Evolutionary conservation across 2,888 invertebrate species (phyloP), one percentile per base, ranked within the genome.

Genomic region (Platycheirus albimanus): DNA sequence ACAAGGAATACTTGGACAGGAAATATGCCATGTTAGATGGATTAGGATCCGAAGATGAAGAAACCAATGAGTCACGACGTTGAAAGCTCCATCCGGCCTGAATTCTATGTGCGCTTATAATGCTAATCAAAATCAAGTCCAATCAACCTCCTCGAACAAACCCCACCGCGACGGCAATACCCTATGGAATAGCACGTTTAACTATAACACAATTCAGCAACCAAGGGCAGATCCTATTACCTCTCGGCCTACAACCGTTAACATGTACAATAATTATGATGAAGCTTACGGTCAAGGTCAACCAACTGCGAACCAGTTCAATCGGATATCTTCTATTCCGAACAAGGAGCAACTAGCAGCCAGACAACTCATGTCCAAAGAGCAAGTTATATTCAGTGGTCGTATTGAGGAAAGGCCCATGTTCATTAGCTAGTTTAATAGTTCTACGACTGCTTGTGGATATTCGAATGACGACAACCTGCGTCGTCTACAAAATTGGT

Each of bases 11-110:
- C 8, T 11, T 36, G 2, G 10, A 36, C 3, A 36, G 8, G 24
- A 36, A 36, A 36, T 36, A 36, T 36, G 36, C 36, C 11, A 36
- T 36, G 36, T 2, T 36, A 11, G 8, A 36, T 11, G 11, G 2
- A 11, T 6, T 8, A 36, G 58, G 84, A 85, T 56, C 85, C 77
- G 8, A 36, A 3, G 8, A 8, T 11, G 36, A 36, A 6, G 36
- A n/a, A n/a, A n/a, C n/a, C n/a, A n/a, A 36, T 7, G 36, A 36
- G 11, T 7, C 8, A 36, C 24, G 5, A 24, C 24, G 24, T 24
- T 24, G 5, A 24, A 24, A 3, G 5, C 5, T 3, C 24, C 24
- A 24, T 24, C 24, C 5, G 24, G 3, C 3, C 5, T 5, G 5
- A 24, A 24, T 24, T 4, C 24, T 4, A 24, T 24, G 24, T 24